Evolutionary conservation across 2,888 invertebrate genomes (phyloP), one percentile per base, ranked within the genome.

Genomic region (Trachelus stipa): DNA sequence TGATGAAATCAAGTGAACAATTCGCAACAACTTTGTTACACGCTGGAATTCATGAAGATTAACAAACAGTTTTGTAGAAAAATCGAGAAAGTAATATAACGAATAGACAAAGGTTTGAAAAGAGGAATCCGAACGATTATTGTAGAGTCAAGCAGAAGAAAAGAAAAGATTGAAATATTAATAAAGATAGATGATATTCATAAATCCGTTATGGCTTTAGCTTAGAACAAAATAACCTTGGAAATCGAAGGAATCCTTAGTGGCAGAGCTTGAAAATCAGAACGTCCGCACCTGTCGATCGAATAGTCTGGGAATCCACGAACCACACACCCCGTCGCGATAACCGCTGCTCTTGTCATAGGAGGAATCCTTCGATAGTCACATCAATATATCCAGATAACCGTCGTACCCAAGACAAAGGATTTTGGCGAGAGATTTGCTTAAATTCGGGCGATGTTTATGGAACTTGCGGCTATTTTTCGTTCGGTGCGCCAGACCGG

Each of bases 401-500:
- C 23, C 23, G 40, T 56, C 40, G 40, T 56, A 56, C 23, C 23
- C 15, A 15, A 56, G 23, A 6, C 23, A 56, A 56, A 23, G 23
- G 40, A 23, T 56, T 23, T 56, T 23, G 40, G 40, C 23, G 40
- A 56, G 6, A 56, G 23, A 56, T 56, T 56, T 56, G 40, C 40
- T 56, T 56, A 56, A 56, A 56, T 56, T 56, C 40, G 40, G 23
- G 23, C 79, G 79, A 75, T 79, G 73, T 76, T 77, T 81, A 78
- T 79, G 81, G 84, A 85, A 81, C 81, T 84, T 85, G 85, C 82
- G 85, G 84, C 84, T 88, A 88, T 87, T 88, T 84, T 87, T 87
- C 88, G 86, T 85, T 84, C 85, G 85, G 87, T 79, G 87, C 85
- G 84, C 87, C 85, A 86, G 85, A 89, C 90, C 90, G 90, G 90